These are phyloP conservation scores for Esox niger DNA, from an alignment of 2,113 vertebrate genomes.

Conservation along the genomic window DNA sequence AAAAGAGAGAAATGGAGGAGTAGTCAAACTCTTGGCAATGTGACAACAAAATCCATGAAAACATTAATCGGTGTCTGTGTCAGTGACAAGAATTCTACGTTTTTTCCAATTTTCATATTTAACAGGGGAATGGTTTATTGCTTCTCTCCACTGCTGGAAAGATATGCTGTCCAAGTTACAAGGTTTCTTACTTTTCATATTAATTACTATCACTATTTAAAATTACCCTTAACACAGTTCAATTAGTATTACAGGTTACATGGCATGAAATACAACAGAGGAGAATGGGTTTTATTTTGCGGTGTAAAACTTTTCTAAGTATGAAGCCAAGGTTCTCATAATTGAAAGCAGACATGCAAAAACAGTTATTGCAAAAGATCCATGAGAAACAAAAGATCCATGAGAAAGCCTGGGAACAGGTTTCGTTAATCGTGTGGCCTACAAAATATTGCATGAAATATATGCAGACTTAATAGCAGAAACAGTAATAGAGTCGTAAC, in stretches of 20 bases:
- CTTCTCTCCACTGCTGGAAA: background rate
- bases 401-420: conserved; percentile 31
- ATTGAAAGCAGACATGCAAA: conserved; percentile 51
- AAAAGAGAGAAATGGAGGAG: background rate
- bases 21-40: background rate
- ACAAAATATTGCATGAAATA: conserved; percentile 3
- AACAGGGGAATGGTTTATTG: background rate
- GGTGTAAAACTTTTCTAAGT: background rate
- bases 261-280: conserved; percentile 22
- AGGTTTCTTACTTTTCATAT: background rate
- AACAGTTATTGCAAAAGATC: conserved; percentile 45
- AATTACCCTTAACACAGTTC: conserved; percentile 19
- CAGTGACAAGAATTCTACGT: conserved; percentile 3
- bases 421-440: conserved; percentile 11
- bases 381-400: conserved; percentile 42
- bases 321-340: conserved; percentile 21
- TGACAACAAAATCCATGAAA: background rate
- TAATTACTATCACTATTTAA: too few relatives aligned
- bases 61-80: background rate
- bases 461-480: conserved; percentile 16
- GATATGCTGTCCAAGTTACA: background rate
- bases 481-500: conserved; percentile 34
- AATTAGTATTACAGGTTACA: conserved; percentile 27
- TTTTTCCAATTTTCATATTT: background rate
- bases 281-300: conserved; percentile 6